phyloP scores from a whole-genome alignment of 2,888 invertebrate species.

The Hirudinaria manillensis region DNA sequence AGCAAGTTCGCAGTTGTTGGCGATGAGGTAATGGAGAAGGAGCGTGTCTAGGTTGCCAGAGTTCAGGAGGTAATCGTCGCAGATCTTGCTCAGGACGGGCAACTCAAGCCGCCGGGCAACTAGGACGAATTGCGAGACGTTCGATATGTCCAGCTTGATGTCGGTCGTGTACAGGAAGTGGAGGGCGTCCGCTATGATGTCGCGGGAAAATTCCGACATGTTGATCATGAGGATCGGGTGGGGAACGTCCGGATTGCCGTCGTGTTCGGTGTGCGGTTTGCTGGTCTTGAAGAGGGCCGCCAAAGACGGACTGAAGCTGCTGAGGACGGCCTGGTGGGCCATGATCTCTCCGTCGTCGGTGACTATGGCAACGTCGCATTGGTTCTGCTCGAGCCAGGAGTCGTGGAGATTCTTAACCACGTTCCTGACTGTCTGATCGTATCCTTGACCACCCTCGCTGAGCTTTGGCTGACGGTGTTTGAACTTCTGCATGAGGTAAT shows the following conservation, averaged over 20 bases:
- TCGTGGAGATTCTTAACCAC: slow-evolving; percentile 26
- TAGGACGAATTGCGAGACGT: slow-evolving; percentile 19
- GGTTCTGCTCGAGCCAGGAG: slow-evolving; percentile 27
- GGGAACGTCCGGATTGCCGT: neutral
- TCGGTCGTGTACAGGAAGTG: slow-evolving; percentile 26
- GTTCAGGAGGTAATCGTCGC: slow-evolving; percentile 10
- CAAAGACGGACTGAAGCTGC: slow-evolving; percentile 27
- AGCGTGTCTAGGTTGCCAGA: neutral
- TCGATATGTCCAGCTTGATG: slow-evolving; percentile 5
- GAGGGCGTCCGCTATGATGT: slow-evolving; percentile 10
- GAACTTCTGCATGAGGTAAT: slow-evolving; percentile 14
- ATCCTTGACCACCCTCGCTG: slow-evolving; percentile 8
- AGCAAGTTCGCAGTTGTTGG: slow-evolving; percentile 23
- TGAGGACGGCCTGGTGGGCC: slow-evolving; percentile 26
- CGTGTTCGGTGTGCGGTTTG: slow-evolving; percentile 3
- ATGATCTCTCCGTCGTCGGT: slow-evolving; percentile 27
- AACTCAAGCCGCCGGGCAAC: slow-evolving; percentile 20
- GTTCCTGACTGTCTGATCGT: slow-evolving; percentile 25
- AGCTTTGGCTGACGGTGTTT: slow-evolving; percentile 1
- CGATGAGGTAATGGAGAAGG: slow-evolving; percentile 24
- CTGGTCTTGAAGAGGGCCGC: neutral
- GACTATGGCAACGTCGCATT: slow-evolving; percentile 24
- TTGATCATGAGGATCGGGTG: slow-evolving; percentile 18
- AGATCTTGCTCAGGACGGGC: slow-evolving; percentile 5
- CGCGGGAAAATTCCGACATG: slow-evolving; percentile 18